These are phyloP conservation scores for Eublepharis macularius DNA, from an alignment of 2,113 vertebrate species.

Conservation along the genomic window DNA sequence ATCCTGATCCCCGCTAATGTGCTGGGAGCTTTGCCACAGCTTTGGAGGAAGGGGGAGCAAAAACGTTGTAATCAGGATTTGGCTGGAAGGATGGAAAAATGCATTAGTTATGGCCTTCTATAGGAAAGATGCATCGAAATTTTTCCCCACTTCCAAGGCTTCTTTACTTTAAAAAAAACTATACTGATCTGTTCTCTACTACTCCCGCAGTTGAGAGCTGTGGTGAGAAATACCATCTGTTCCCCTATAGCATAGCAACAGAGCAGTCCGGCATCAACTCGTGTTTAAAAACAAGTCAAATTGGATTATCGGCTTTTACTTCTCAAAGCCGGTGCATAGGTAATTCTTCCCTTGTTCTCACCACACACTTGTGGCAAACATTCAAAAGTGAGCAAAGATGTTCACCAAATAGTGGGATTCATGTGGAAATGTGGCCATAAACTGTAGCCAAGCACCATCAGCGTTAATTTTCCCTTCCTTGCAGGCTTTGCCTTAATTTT, in stretches of 20 bases:
- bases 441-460: too few species aligned
- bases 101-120: conserved; percentile 1
- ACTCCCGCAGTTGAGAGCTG: background rate
- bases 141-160: conserved; percentile 21
- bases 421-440: background rate
- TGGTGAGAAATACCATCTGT: conserved; percentile 15
- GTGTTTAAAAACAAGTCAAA: conserved; percentile 32
- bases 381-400: background rate
- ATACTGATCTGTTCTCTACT: background rate
- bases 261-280: conserved; percentile 10
- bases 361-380: background rate
- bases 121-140: conserved; percentile 24
- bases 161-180: background rate
- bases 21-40: conserved; percentile 32
- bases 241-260: conserved; percentile 6
- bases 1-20: conserved; percentile 3
- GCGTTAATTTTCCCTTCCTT: too few species aligned
- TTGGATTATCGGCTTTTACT: conserved; percentile 37
- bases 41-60: conserved; percentile 19
- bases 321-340: background rate
- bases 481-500: too few species aligned
- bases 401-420: background rate
- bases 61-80: conserved; percentile 15
- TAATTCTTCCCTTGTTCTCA: background rate
- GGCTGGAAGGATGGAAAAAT: conserved; percentile 43